Conservation (phyloP, 2,113 vertebrate genomes). For the Sylvia atricapilla region DNA sequence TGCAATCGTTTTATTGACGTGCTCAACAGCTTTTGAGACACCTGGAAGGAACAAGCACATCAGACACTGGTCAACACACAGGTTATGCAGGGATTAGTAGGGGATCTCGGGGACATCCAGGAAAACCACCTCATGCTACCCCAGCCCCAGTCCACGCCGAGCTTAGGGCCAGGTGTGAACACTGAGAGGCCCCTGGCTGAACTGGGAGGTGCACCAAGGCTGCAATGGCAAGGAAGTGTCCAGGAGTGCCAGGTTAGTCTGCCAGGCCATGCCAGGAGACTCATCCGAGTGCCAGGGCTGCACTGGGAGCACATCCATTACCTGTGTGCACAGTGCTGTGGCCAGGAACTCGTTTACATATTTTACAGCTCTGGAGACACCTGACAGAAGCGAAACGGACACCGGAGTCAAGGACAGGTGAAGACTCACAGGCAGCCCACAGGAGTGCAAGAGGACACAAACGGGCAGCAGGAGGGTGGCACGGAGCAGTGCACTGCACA, state of each 20-base stretch:
- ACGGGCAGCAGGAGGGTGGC: not conserved
- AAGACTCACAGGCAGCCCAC: slow-evolving; percentile 15
- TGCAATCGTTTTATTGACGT: slow-evolving; percentile 99
- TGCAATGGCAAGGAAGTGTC: slow-evolving; percentile 66
- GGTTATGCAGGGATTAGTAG: slow-evolving; percentile 74
- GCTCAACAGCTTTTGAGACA: slow-evolving; percentile 98
- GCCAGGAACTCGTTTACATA: slow-evolving; percentile 98
- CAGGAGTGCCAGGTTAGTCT: slow-evolving; percentile 79
- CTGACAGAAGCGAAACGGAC: slow-evolving; percentile 75
- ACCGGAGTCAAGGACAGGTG: slow-evolving; percentile 46
- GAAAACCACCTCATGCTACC: not conserved
- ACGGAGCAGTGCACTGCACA: not conserved
- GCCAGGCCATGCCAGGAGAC: slow-evolving; percentile 79
- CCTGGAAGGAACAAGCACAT: slow-evolving; percentile 96
- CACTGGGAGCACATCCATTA: slow-evolving; percentile 75
- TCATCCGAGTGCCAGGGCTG: slow-evolving; percentile 17
- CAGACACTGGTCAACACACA: slow-evolving; percentile 79
- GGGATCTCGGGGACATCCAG: slow-evolving; percentile 41
- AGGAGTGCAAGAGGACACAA: not conserved
- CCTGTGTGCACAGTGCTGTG: slow-evolving; percentile 96
- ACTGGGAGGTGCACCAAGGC: not conserved
- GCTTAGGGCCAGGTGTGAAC: not conserved
- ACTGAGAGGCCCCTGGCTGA: not conserved
- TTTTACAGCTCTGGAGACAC: slow-evolving; percentile 97
- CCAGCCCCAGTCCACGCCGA: not conserved